Conservation (phyloP, 2,888 invertebrate species). For the Meganola albula region DNA sequence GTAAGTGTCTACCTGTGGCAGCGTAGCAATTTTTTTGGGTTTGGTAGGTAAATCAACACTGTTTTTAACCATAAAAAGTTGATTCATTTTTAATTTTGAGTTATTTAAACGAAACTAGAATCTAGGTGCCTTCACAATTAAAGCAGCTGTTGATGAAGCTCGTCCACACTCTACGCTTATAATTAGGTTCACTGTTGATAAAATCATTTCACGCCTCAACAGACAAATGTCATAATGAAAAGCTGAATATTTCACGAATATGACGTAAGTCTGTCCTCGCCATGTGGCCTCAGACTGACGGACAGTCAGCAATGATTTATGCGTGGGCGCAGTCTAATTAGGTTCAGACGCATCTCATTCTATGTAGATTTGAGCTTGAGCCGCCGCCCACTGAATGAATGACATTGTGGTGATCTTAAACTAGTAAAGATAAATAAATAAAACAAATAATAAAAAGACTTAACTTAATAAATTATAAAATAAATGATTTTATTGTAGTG, state of each 20-base stretch:
- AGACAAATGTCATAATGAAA: constrained; percentile 25
- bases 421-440: constrained; percentile 39
- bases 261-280: constrained; percentile 26
- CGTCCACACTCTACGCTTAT: too few species aligned
- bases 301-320: constrained; percentile 56
- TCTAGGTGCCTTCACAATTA: too few species aligned
- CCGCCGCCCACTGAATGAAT: constrained; percentile 32
- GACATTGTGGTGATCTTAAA: constrained; percentile 33
- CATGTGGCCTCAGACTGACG: constrained; percentile 30
- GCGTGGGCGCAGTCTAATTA: constrained; percentile 57
- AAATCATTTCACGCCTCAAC: constrained; percentile 19
- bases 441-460: constrained; percentile 18
- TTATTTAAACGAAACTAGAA: too few species aligned
- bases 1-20: too few species aligned
- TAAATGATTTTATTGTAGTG: constrained; percentile 13
- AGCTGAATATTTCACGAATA: constrained; percentile 27
- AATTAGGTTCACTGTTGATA: too few species aligned
- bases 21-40: too few species aligned
- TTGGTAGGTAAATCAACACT: too few species aligned
- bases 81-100: too few species aligned
- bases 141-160: too few species aligned
- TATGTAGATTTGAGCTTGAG: constrained; percentile 59
- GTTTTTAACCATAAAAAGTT: too few species aligned
- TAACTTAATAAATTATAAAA: too few species aligned
- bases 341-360: constrained; percentile 56